Evolutionary conservation across 2,888 invertebrate species (phyloP), one percentile per base, ranked within the genome.

Genomic region (Callyntrura guangdongensis): DNA sequence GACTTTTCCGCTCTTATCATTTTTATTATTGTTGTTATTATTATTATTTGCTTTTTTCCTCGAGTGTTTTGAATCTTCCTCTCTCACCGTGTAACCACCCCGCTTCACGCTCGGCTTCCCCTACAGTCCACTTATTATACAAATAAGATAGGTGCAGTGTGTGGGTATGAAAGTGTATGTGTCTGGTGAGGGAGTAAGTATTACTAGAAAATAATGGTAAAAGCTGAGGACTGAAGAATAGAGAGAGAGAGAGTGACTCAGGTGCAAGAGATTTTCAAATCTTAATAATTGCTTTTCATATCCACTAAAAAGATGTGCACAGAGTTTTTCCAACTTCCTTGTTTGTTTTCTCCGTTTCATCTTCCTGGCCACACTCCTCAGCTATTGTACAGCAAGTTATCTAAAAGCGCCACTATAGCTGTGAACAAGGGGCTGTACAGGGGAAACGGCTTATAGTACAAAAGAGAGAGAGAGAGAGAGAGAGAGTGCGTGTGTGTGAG

Each of bases 221-320:
- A 91, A 87, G 91, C 84, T 74, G 77, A 85, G 86, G 74, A 90
- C 86, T 81, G 20, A 20, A 22, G 74, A 59, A 59, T 17, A 59
- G 59, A 59, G 36, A 36, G 36, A 59, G 64, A 49, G 53, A 53
- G 59, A 79, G 87, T 79, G 91, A 72, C 91, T 91, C 91, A 91
- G 91, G 91, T 91, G 91, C 88, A 91, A 69, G 74, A 89, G 91
- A 91, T 91, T 91, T 91, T 88, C 88, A 89, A 89, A 91, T 89
- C 87, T 87, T 88, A 69, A 85, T 91, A 91, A 91, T 91, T 91
- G 88, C 87, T 87, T 91, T 89, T 91, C 91, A 91, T 88, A 91
- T 91, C 88, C 61, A 84, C 69, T 88, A 83, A 83, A 91, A 85
- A 91, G 89, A 88, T 91, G 89, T 85, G 89, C 89, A 67, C 67